Percentiles rank a stretch among this genome's conserved stretches.
phyloP scores from a whole-genome alignment of 2,797 vertebrate genomes.

The Jordanella pulchra region DNA sequence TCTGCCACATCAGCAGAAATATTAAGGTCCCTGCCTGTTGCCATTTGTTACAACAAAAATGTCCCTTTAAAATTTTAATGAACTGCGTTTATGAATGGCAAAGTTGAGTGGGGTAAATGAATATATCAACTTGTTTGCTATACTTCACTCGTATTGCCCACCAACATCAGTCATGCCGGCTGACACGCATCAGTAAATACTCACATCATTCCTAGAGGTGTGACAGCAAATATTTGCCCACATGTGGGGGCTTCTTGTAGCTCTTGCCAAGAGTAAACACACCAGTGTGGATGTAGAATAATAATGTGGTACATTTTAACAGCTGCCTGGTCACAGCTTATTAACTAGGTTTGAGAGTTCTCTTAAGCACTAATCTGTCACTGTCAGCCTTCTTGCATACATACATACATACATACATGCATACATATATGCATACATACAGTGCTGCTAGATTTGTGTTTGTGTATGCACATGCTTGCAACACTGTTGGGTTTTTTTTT shows the following conservation, averaged over 20 bases:
- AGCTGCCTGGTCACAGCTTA: constrained; percentile 71
- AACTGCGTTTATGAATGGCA: constrained; percentile 5
- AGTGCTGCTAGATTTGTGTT: constrained; percentile 17
- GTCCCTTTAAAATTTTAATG: constrained; percentile 17
- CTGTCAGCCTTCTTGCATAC: constrained; percentile 68
- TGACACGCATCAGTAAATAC: constrained; percentile 28
- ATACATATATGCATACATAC: neutral
- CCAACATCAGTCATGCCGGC: constrained; percentile 50
- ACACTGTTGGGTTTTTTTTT: constrained; percentile 56
- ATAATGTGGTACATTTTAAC: constrained; percentile 70
- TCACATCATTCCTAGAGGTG: constrained; percentile 48
- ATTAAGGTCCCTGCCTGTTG: constrained; percentile 16
- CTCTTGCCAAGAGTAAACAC: constrained; percentile 71
- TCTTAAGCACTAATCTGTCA: constrained; percentile 79
- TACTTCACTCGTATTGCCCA: constrained; percentile 59
- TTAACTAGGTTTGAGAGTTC: constrained; percentile 73
- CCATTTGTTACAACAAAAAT: constrained; percentile 36
- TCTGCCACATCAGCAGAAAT: constrained; percentile 38
- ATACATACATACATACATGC: no score
- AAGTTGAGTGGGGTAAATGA: constrained; percentile 24
- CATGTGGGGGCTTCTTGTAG: constrained; percentile 74
- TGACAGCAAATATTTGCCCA: constrained; percentile 76
- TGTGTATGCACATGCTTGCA: constrained; percentile 40
- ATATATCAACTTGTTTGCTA: constrained; percentile 54
- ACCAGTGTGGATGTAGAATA: constrained; percentile 72